Evolutionary conservation across 2,113 vertebrate genomes (phyloP), one percentile per base, ranked within the genome.

Genomic region (Xiphorhynchus elegans): DNA sequence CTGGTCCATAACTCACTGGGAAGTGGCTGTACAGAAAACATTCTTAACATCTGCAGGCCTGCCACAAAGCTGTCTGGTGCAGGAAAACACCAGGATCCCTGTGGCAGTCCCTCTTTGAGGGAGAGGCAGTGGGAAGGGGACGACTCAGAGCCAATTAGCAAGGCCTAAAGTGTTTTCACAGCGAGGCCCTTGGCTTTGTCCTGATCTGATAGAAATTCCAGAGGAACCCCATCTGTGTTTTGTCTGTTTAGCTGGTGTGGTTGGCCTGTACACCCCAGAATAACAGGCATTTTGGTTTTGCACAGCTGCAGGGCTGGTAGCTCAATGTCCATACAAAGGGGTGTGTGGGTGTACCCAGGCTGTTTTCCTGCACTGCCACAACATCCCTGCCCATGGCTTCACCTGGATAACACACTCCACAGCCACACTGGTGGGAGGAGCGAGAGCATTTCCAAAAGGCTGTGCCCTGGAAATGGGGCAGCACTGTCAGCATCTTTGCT

Each of bases 331-430:
- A 13, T 24, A 13, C 23, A 3, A 6, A 35, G n/a, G 19, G 4
- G 3, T 0, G 7, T 16, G 47, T 3, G 52, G 17, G 11, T 8
- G 7, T 4, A 13, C n/a, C 29, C 7, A 0, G 4, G 24, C 13
- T 12, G 3, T 7, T 79, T 12, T 59, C 17, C 33, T 47, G 26
- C 33, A 26, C 18, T 33, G 14, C 31, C 72, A 20, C 1, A 4
- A 29, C 37, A 29, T 6, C 10, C 25, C 17, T 26, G 25, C 15
- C 55, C 17, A 10, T 29, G 35, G 20, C 14, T 70, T 46, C 28
- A 33, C 14, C 28, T 23, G 39, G 21, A 28, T 46, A 58, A 59
- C 39, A 35, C 5, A 2, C 49, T 83, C 42, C 16, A 64, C 26
- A n/a, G 49, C 8, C 2, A 6, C 66, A 6, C 28, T 35, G 80